Evolutionary conservation across 2,888 invertebrate genomes (phyloP).

Genomic region (Gonocerus acuteangulatus): DNA sequence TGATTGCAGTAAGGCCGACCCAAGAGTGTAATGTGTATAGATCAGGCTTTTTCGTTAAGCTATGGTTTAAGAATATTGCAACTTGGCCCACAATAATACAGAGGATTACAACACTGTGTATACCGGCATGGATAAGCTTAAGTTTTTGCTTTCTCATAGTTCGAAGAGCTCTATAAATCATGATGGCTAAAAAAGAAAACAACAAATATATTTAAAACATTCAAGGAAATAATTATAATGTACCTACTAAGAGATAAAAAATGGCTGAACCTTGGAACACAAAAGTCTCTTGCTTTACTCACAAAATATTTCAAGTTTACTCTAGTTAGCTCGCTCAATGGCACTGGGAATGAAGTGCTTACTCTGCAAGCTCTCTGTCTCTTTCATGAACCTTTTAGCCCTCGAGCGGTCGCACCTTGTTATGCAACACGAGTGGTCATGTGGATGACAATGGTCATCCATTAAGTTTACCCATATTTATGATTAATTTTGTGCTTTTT

Average conservation of each 20-base stretch:
- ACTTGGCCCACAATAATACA: constrained; percentile 61
- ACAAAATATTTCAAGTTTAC: no score
- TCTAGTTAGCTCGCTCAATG: no score
- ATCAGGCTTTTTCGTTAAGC: constrained; percentile 54
- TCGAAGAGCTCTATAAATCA: constrained; percentile 71
- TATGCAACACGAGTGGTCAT: no score
- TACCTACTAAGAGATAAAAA: background rate
- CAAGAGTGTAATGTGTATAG: constrained; percentile 72
- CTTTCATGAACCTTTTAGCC: no score
- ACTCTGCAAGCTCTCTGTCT: no score
- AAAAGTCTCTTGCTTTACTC: no score
- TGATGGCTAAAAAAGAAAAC: constrained; percentile 56
- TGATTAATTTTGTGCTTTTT: no score
- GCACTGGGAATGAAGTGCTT: no score
- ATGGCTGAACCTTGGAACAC: background rate
- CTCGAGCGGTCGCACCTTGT: no score
- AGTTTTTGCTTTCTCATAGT: constrained; percentile 62
- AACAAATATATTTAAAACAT: background rate
- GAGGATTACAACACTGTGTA: constrained; percentile 56
- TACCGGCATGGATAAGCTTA: constrained; percentile 64
- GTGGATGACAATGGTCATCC: no score
- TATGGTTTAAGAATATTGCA: constrained; percentile 77
- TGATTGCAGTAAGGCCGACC: constrained; percentile 66
- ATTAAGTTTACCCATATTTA: no score
- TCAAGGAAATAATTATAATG: background rate